Base-by-base conservation (phyloP, 2,888 invertebrate genomes). In the Lamproptera curius region DNA sequence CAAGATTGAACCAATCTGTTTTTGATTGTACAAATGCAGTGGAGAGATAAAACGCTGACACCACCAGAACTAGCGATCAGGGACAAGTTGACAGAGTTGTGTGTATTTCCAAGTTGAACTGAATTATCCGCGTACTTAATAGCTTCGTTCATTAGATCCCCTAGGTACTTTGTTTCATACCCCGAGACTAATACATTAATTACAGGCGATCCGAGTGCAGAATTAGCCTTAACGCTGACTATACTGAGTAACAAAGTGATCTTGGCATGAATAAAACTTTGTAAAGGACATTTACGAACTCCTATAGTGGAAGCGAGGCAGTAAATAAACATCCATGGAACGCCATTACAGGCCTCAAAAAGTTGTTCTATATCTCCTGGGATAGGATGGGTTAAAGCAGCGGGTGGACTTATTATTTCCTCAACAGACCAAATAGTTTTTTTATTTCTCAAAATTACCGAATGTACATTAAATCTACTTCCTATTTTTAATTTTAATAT, bases 271-370 rank as follows among this genome's bases (percentile, higher is more conserved):
- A 87, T 81, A 51, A 81, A 87, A 53, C 79, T 79, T 54, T 76
- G 73, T 28, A 77, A 58, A 11, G 87, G 87, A 34, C 78, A 76
- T 10, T 77, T 59, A 46, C 71, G 74, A 13, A 70, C 58, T 9
- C 83, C 86, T 45, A 87, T 73, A 26, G 67, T 73, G 0, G 83
- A 84, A 35, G 87, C 76, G 5, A 87, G 62, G 43, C 82, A 82
- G 57, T 82, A 86, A 46, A 87, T 71, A 52, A 86, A 86, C 56
- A 75, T 78, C 82, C 83, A 87, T 9, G 86, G 70, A 9, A 72
- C 39, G 8, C 71, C 71, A 17, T 69, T 59, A 52, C 82, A 85
- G 1, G 61, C 65, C 31, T 62, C 55, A 45, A 65, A 77, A 14
- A 86, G 56, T 33, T 78, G 66, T 34, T 62, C 53, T 28, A 87